phyloP scores from a whole-genome alignment of 2,797 vertebrate genomes.

The Bryconaethiops microstoma region DNA sequence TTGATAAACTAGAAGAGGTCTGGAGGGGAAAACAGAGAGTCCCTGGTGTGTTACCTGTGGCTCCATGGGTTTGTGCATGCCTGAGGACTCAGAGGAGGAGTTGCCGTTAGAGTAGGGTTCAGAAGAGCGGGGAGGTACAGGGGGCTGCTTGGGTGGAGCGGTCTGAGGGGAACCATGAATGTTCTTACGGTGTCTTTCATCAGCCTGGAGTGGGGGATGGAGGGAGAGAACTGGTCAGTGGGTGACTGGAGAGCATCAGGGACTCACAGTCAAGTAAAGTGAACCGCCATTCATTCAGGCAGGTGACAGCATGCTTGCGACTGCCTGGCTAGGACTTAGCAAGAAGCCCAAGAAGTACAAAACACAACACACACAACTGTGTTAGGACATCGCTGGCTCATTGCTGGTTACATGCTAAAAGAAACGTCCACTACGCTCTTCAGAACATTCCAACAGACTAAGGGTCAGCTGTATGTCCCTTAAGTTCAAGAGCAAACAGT shows the following conservation, averaged over 20 bases:
- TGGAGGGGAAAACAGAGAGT: neutral
- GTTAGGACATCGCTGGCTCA: constrained; percentile 19
- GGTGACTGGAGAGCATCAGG: neutral
- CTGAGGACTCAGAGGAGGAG: constrained; percentile 83
- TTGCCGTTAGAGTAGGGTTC: constrained; percentile 95
- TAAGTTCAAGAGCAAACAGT: neutral
- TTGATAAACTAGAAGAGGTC: neutral
- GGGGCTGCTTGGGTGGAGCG: constrained; percentile 92
- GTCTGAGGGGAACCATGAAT: constrained; percentile 95
- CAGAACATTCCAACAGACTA: neutral
- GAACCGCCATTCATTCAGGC: neutral
- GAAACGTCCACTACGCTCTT: neutral
- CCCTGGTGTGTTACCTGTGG: constrained; percentile 85
- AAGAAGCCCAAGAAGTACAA: constrained; percentile 14
- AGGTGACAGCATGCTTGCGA: constrained; percentile 39
- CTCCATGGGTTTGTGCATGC: constrained; percentile 93
- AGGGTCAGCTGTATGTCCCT: neutral
- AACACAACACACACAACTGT: constrained; percentile 1
- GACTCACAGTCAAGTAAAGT: neutral
- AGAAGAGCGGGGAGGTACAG: constrained; percentile 91
- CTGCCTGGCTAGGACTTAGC: constrained; percentile 7
- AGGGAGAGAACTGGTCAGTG: neutral
- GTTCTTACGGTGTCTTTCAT: constrained; percentile 95
- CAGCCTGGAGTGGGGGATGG: constrained; percentile 76
- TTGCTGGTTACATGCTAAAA: constrained; percentile 27